Evolutionary conservation across 2,888 invertebrate species (phyloP).

Genomic region (Sarcophaga carnaria): DNA sequence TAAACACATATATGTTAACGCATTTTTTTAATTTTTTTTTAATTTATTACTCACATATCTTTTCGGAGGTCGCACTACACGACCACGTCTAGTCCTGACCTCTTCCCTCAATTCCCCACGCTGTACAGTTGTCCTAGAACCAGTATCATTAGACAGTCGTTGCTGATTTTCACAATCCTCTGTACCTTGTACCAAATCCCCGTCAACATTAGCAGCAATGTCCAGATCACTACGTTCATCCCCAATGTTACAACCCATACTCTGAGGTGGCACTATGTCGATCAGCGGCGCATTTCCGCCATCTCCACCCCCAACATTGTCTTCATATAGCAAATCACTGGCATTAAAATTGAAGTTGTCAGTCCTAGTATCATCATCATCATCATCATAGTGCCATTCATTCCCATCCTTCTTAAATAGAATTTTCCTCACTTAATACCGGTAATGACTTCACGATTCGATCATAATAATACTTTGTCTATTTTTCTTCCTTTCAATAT

Average conservation of each 20-base stretch:
- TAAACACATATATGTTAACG: too few species aligned
- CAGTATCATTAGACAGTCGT: background rate
- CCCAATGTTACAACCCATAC: conserved; percentile 14
- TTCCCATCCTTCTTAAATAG: conserved; percentile 53
- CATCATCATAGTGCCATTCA: conserved; percentile 59
- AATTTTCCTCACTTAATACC: conserved; percentile 44
- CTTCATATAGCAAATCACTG: conserved; percentile 1
- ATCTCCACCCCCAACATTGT: background rate
- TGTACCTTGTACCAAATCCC: too few species aligned
- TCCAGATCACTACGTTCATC: conserved; percentile 7
- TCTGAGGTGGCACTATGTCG: conserved; percentile 6
- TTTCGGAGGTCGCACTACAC: background rate
- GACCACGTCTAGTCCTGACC: conserved; percentile 7
- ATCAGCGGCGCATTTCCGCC: background rate
- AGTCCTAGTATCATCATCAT: conserved; percentile 28
- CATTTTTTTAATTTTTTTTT: too few species aligned
- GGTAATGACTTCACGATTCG: conserved; percentile 60
- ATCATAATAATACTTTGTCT: conserved; percentile 66
- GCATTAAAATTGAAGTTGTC: background rate
- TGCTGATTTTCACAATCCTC: too few species aligned
- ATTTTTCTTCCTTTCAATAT: conserved; percentile 55
- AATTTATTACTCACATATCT: too few species aligned
- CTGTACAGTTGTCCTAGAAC: background rate
- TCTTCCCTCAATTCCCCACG: background rate
- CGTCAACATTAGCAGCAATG: background rate